Percentiles rank a stretch among this genome's conserved stretches.
Conservation (phyloP, 1,140 invertebrate species). For the Homalodisca vitripennis region DNA sequence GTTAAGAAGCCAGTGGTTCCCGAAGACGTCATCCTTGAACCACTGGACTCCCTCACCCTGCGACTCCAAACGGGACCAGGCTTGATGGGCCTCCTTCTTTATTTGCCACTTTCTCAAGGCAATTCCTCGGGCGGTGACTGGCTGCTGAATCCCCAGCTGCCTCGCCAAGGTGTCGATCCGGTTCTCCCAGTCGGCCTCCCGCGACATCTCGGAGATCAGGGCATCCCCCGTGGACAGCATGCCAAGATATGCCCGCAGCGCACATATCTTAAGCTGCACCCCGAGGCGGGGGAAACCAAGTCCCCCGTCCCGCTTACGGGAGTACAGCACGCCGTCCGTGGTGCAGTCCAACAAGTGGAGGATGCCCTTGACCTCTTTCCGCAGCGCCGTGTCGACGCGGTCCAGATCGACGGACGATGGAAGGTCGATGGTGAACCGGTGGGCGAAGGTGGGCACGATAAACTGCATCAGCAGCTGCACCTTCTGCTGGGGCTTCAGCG, state of each 20-base stretch:
- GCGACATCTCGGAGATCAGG: background rate
- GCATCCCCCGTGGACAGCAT: background rate
- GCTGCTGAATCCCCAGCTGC: background rate
- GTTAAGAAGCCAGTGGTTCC: background rate
- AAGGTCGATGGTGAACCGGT: background rate
- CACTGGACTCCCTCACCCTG: background rate
- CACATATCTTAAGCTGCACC: background rate
- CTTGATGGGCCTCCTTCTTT: background rate
- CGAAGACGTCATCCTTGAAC: background rate
- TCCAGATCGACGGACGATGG: background rate
- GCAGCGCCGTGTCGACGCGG: background rate
- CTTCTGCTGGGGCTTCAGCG: background rate
- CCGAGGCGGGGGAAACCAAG: background rate
- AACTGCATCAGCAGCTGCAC: background rate
- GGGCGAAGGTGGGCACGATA: background rate
- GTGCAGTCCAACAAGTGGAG: background rate
- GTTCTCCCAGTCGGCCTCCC: background rate
- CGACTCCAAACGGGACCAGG: background rate
- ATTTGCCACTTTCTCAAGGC: background rate
- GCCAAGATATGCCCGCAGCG: background rate
- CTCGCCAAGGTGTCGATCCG: background rate
- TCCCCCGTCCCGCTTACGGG: background rate
- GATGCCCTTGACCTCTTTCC: background rate
- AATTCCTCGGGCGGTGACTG: background rate
- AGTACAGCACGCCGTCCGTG: background rate